These are phyloP conservation scores for Alectura lathami DNA, from an alignment of 2,113 vertebrate genomes.

Conservation along the genomic window DNA sequence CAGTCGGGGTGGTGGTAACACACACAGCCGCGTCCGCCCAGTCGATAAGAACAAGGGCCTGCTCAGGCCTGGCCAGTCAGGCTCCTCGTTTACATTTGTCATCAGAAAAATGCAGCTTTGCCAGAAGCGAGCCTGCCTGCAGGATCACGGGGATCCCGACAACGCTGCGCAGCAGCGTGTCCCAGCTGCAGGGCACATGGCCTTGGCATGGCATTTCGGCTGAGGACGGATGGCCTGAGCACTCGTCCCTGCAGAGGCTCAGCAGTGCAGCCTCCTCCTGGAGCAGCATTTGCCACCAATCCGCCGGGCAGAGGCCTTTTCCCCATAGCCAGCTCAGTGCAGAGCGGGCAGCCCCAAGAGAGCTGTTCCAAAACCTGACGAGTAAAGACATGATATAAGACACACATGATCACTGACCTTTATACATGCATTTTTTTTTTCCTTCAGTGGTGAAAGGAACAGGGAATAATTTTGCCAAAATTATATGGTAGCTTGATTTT, in stretches of 20 bases:
- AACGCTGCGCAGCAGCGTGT: background rate
- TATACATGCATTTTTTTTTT: background rate
- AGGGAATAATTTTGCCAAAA: background rate
- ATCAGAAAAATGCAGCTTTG: background rate
- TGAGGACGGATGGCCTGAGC: background rate
- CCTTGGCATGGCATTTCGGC: background rate
- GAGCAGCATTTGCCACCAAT: background rate
- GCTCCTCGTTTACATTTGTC: background rate
- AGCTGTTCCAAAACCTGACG: no score
- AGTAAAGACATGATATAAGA: background rate
- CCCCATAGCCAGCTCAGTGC: background rate
- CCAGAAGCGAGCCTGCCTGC: background rate
- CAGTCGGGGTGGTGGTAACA: background rate
- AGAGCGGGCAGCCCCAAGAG: background rate
- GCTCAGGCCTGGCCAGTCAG: background rate
- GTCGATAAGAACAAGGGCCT: accelerated
- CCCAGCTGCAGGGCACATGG: background rate
- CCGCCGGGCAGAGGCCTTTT: background rate
- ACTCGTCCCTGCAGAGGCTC: background rate
- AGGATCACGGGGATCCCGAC: background rate
- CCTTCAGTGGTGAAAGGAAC: background rate
- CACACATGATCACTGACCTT: background rate
- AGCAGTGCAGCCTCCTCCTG: background rate
- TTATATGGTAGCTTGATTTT: background rate
- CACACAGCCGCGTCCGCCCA: accelerated